These are phyloP conservation scores for Mactra quadrangularis DNA, from an alignment of 1,140 invertebrate species.

Conservation along the genomic window DNA sequence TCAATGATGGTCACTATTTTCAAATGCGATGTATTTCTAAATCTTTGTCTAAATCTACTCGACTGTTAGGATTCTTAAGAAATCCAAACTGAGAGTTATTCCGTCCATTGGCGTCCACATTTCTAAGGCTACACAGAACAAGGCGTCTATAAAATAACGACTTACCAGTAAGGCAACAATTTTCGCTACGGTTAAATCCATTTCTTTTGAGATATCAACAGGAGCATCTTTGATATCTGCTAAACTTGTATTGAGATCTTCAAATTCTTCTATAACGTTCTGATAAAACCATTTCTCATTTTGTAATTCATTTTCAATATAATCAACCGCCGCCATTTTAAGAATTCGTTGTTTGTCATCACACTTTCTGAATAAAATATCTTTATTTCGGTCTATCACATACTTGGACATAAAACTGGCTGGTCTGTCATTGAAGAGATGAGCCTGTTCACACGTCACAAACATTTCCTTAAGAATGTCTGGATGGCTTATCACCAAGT, in stretches of 20 bases:
- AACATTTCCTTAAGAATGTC: conserved; percentile 56
- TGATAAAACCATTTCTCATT: conserved; percentile 54
- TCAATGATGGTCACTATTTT: no score
- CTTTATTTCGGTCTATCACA: conserved; percentile 44
- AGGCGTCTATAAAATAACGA: no score
- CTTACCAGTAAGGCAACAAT: conserved; percentile 48
- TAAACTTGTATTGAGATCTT: not conserved
- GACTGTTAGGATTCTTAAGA: no score
- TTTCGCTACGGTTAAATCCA: conserved; percentile 29
- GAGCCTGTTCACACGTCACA: conserved; percentile 33
- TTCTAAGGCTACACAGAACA: no score
- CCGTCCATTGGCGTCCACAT: no score
- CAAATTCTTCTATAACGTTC: not conserved
- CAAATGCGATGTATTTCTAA: no score
- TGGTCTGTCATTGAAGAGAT: conserved; percentile 41
- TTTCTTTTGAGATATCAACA: conserved; percentile 19
- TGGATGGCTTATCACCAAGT: conserved; percentile 41
- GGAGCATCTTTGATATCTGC: not conserved
- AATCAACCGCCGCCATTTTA: conserved; percentile 38
- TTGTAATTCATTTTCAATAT: conserved; percentile 32
- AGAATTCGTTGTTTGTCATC: conserved; percentile 50
- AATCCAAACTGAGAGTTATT: no score
- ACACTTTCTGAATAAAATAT: conserved; percentile 55
- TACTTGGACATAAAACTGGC: conserved; percentile 51
- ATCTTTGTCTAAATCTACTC: no score